phyloP scores from a whole-genome alignment of 2,113 vertebrate species.

The Polyodon spathula region DNA sequence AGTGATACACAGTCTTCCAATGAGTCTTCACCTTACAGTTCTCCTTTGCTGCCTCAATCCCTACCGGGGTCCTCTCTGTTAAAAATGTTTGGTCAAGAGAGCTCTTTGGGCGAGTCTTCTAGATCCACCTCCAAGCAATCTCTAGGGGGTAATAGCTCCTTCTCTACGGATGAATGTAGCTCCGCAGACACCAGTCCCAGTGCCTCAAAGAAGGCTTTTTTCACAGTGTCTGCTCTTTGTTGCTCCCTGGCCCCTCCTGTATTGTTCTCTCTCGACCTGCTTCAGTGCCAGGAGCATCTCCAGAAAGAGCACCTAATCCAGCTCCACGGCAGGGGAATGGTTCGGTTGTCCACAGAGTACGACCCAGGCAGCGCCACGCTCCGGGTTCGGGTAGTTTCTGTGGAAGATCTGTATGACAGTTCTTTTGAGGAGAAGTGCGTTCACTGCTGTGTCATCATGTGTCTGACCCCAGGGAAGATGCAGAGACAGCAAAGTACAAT shows the following conservation, averaged over 20 bases:
- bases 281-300: slow-evolving; percentile 44
- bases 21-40: slow-evolving; percentile 40
- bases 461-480: slow-evolving; percentile 50
- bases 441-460: slow-evolving; percentile 46
- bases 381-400: slow-evolving; percentile 44
- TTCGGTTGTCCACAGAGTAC: slow-evolving; percentile 44
- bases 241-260: slow-evolving; percentile 33
- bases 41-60: slow-evolving; percentile 23
- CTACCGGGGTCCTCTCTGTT: slow-evolving; percentile 17
- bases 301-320: slow-evolving; percentile 45
- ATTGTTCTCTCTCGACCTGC: slow-evolving; percentile 36
- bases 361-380: slow-evolving; percentile 25
- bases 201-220: background rate
- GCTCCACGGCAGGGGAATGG: slow-evolving; percentile 36
- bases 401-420: slow-evolving; percentile 38
- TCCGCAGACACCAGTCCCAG: slow-evolving; percentile 2
- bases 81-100: slow-evolving; percentile 17
- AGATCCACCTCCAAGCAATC: slow-evolving; percentile 10
- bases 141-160: background rate
- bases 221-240: slow-evolving; percentile 15
- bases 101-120: background rate
- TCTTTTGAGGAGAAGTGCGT: slow-evolving; percentile 23
- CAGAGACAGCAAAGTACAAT: slow-evolving; percentile 51
- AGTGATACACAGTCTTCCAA: slow-evolving; percentile 38
- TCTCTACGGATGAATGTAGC: background rate